These are phyloP conservation scores for Leptoclinus maculatus DNA, from an alignment of 2,797 vertebrate genomes.

Conservation along the genomic window DNA sequence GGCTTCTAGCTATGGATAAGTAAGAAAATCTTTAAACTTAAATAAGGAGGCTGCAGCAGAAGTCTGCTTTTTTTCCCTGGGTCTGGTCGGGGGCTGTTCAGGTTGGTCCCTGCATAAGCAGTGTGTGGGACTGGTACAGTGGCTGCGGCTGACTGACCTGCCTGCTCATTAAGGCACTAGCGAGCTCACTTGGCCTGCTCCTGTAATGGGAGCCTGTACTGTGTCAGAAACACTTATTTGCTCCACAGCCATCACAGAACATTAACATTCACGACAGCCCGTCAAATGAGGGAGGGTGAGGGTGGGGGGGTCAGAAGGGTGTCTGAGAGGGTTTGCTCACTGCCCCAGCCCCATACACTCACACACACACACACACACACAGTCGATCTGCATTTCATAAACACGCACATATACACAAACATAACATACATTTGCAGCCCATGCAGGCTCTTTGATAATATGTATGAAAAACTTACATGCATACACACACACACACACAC, in stretches of 20 bases:
- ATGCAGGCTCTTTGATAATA: conserved; percentile 22
- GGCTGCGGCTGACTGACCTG: conserved; percentile 88
- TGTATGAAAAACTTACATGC: neutral
- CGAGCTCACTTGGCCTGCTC: conserved; percentile 82
- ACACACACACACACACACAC: conserved; percentile 11
- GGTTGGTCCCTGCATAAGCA: conserved; percentile 70
- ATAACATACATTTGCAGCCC: conserved; percentile 26
- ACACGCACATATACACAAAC: conserved; percentile 27
- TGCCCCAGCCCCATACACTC: conserved; percentile 37
- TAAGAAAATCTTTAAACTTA: neutral
- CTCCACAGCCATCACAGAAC: conserved; percentile 91
- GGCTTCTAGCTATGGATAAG: neutral
- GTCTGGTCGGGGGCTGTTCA: conserved; percentile 41
- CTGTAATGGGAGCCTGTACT: conserved; percentile 88
- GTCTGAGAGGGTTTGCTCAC: conserved; percentile 66
- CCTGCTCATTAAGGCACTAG: conserved; percentile 88
- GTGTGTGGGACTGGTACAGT: conserved; percentile 77
- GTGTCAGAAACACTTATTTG: conserved; percentile 91
- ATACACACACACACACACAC: no score
- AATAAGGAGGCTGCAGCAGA: conserved; percentile 1
- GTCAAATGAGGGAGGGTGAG: conserved; percentile 75
- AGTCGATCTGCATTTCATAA: conserved; percentile 15
- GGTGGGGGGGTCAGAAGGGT: conserved; percentile 57
- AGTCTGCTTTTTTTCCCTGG: conserved; percentile 18
- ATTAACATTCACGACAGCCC: conserved; percentile 91